Conservation (phyloP, 2,888 invertebrate species). For the Mesoligia furuncula region DNA sequence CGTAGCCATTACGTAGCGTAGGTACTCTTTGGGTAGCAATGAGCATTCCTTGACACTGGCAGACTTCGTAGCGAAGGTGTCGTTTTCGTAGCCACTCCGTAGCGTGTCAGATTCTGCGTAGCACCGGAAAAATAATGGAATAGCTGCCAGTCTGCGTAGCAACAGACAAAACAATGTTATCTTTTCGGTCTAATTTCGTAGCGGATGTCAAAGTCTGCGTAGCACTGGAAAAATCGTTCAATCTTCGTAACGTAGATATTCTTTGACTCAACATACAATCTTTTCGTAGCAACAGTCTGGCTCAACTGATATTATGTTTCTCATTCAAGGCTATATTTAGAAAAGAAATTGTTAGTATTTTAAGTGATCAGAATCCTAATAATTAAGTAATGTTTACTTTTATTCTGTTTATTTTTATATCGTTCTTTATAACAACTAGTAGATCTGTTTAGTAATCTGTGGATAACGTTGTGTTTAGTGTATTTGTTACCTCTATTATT, state of each 20-base stretch:
- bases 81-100: neutral
- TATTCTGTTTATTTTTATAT: too few relatives aligned
- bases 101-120: neutral
- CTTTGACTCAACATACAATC: neutral
- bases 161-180: neutral
- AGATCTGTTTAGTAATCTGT: too few relatives aligned
- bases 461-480: too few relatives aligned
- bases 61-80: neutral
- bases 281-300: slow-evolving; percentile 1
- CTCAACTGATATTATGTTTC: too few relatives aligned
- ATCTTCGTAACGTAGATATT: neutral
- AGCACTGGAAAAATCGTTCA: neutral
- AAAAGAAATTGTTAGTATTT: too few relatives aligned
- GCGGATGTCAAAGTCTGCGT: neutral
- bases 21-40: neutral
- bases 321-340: too few relatives aligned
- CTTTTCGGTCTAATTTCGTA: neutral
- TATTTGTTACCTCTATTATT: too few relatives aligned
- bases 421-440: too few relatives aligned
- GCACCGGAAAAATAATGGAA: neutral
- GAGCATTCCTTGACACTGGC: neutral
- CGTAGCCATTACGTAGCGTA: neutral
- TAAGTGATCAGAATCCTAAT: too few relatives aligned
- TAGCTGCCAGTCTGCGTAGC: neutral
- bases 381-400: too few relatives aligned